Conservation (phyloP, 30 jellyfish, hydroid and myxozoan species). For the Mastigias papua region DNA sequence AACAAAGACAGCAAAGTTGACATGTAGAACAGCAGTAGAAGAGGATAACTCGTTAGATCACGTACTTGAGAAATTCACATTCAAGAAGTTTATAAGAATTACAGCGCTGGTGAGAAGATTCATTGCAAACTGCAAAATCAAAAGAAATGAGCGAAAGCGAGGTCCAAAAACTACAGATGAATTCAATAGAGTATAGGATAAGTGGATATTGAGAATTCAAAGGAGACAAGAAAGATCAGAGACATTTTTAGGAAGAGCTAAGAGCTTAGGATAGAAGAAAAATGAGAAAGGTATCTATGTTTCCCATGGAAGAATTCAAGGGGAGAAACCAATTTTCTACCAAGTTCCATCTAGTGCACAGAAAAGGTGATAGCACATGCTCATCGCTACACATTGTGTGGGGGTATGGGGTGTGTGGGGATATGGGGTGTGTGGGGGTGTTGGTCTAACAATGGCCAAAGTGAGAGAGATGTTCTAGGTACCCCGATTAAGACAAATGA, state of each 20-base stretch:
- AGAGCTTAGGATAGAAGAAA: not conserved
- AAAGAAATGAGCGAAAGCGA: not conserved
- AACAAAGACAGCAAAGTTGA: constrained; percentile 37
- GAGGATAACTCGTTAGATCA: constrained; percentile 20
- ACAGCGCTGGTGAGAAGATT: constrained; percentile 36
- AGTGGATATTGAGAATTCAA: constrained; percentile 20
- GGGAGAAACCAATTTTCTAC: constrained; percentile 33
- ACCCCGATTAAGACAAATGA: constrained; percentile 14
- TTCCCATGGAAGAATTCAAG: constrained; percentile 45
- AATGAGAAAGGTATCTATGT: constrained; percentile 12
- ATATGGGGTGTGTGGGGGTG: too few relatives aligned
- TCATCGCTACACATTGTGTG: constrained; percentile 2
- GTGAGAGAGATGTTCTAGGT: constrained; percentile 43
- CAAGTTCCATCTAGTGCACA: not conserved
- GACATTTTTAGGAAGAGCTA: not conserved
- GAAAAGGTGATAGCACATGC: constrained; percentile 21
- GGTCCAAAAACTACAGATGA: constrained; percentile 13
- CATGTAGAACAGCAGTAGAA: constrained; percentile 34
- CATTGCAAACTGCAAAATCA: constrained; percentile 45
- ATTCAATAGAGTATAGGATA: not conserved
- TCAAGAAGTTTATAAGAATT: not conserved
- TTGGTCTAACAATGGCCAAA: constrained; percentile 20
- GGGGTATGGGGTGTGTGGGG: too few relatives aligned
- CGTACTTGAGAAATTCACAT: constrained; percentile 6
- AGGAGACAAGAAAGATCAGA: not conserved